These are phyloP conservation scores for Gallinago undulata DNA, from an alignment of 2,113 vertebrate species.

Conservation along the genomic window DNA sequence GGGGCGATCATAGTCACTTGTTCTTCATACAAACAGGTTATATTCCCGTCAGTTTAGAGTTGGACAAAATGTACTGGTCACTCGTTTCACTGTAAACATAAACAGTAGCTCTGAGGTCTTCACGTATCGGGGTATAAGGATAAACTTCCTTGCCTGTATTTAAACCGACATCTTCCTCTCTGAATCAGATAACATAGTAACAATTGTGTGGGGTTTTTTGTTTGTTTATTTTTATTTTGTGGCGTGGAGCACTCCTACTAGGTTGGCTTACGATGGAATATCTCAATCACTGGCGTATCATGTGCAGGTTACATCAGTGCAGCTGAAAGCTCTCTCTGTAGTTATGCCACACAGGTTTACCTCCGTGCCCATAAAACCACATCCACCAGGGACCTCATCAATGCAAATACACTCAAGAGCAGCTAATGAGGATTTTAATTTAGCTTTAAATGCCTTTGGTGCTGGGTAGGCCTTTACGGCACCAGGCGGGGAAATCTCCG, in stretches of 20 bases:
- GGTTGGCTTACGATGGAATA: not conserved
- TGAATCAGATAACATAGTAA: not conserved
- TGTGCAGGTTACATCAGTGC: constrained; percentile 46
- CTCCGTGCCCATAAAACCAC: constrained; percentile 43
- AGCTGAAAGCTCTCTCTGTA: constrained; percentile 54
- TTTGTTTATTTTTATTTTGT: constrained; percentile 10
- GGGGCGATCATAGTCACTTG: not conserved
- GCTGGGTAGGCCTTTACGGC: constrained; percentile 58
- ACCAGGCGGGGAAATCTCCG: constrained; percentile 38
- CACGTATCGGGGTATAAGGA: not conserved
- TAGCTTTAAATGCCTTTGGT: constrained; percentile 54
- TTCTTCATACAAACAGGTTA: not conserved
- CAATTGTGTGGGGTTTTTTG: not conserved
- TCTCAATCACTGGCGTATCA: not conserved
- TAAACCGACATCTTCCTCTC: constrained; percentile 9
- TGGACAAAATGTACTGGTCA: not conserved
- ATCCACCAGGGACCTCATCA: constrained; percentile 55
- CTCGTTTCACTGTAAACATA: rapidly evolving
- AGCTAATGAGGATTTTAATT: constrained; percentile 54
- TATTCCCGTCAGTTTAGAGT: not conserved
- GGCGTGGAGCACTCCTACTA: not conserved
- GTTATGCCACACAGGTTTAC: constrained; percentile 61
- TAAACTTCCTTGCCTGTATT: not conserved
- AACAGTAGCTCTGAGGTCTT: not conserved
- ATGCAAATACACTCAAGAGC: constrained; percentile 55